A percentile compares a stretch with the other conserved stretches of the same genome.
phyloP scores from a whole-genome alignment of 2,888 invertebrate species.

The Phrixothrix hirtus region DNA sequence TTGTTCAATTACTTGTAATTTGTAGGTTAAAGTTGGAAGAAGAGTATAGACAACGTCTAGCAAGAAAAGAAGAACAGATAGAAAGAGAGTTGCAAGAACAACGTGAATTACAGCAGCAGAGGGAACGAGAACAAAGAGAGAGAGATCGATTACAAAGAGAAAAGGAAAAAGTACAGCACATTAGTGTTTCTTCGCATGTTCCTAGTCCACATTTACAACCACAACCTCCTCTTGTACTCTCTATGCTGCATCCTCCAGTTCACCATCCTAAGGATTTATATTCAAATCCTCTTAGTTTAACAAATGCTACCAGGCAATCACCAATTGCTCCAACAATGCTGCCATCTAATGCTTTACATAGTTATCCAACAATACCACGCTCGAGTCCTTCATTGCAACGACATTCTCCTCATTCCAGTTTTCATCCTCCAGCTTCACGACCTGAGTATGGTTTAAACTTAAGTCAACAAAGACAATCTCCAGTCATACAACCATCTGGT shows the following conservation, averaged over 20 bases:
- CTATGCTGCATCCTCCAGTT: constrained; percentile 51
- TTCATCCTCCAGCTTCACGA: constrained; percentile 40
- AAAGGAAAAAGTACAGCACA: constrained; percentile 57
- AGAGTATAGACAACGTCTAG: constrained; percentile 65
- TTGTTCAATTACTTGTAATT: constrained; percentile 7
- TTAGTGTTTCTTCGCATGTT: constrained; percentile 51
- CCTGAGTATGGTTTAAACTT: constrained; percentile 49
- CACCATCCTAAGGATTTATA: constrained; percentile 46
- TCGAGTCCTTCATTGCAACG: constrained; percentile 62
- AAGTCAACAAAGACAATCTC: constrained; percentile 49
- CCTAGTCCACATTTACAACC: constrained; percentile 42
- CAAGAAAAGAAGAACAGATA: constrained; percentile 60
- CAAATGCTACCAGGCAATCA: constrained; percentile 49
- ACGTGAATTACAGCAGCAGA: constrained; percentile 52
- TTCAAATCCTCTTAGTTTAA: constrained; percentile 44
- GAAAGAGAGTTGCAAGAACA: constrained; percentile 60
- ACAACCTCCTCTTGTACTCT: constrained; percentile 46
- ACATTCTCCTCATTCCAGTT: constrained; percentile 56
- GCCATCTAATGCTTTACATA: constrained; percentile 38
- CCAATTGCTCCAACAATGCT: constrained; percentile 46
- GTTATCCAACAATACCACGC: constrained; percentile 52
- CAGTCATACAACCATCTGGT: constrained; percentile 55
- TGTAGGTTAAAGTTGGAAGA: constrained; percentile 70
- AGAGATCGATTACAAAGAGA: constrained; percentile 59
- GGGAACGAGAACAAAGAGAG: constrained; percentile 56